Conservation (phyloP, 2,888 invertebrate species). For the Melipona beecheii region DNA sequence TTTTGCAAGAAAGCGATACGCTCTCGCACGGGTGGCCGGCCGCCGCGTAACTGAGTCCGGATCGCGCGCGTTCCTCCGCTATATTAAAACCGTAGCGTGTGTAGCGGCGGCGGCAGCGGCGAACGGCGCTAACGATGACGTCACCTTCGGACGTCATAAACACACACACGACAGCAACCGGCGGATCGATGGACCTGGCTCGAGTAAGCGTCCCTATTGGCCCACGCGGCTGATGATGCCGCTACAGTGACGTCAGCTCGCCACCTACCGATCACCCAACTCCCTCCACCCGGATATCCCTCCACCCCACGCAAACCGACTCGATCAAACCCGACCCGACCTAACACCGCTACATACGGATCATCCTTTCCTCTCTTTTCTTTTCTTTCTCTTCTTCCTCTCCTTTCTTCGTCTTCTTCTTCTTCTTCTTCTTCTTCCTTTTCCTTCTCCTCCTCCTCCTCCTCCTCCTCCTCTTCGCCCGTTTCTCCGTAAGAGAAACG, state of each 20-base stretch:
- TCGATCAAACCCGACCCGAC: conserved; percentile 47
- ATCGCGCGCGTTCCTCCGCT: conserved; percentile 81
- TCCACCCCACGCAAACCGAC: conserved; percentile 60
- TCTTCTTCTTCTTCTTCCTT: background rate
- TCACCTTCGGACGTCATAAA: conserved; percentile 78
- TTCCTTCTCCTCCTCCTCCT: background rate
- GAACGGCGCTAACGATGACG: conserved; percentile 81
- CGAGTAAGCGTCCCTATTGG: conserved; percentile 73
- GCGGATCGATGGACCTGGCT: conserved; percentile 77
- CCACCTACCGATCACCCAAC: conserved; percentile 59
- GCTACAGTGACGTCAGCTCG: conserved; percentile 71
- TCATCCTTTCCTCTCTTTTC: conserved; percentile 23
- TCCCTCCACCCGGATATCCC: conserved; percentile 22
- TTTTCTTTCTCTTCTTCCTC: background rate
- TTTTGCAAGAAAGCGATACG: conserved; percentile 63
- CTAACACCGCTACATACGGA: conserved; percentile 54
- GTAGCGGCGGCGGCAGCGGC: conserved; percentile 79
- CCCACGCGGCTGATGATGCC: conserved; percentile 71
- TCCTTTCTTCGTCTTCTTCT: background rate
- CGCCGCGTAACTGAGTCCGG: conserved; percentile 83
- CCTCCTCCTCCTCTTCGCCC: background rate
- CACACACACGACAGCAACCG: conserved; percentile 69
- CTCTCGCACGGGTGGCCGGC: conserved; percentile 81
- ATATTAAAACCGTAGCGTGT: conserved; percentile 84
- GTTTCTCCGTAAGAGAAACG: background rate